These are phyloP conservation scores for Dromiciops gliroides DNA, from an alignment of 2,113 vertebrate species.

Conservation along the genomic window DNA sequence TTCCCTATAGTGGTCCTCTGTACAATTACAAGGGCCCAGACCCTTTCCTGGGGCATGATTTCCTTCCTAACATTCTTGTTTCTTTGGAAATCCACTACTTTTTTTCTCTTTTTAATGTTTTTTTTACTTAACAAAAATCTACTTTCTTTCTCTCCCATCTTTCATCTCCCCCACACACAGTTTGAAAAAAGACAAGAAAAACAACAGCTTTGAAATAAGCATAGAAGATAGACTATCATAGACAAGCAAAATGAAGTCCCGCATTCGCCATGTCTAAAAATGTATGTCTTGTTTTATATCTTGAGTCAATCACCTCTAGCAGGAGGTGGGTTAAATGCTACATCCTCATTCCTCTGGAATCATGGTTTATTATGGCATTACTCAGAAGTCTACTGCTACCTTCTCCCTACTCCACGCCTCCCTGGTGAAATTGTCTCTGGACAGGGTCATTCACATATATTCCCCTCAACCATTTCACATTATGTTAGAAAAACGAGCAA, in stretches of 20 bases:
- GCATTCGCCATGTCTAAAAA: background rate
- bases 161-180: background rate
- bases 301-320: background rate
- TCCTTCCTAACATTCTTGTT: background rate
- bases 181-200: background rate
- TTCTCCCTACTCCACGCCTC: background rate
- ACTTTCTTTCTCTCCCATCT: background rate
- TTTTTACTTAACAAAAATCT: background rate
- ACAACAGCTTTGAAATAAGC: background rate
- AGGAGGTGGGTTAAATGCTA: no score
- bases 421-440: background rate
- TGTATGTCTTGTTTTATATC: background rate
- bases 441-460: background rate
- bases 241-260: background rate
- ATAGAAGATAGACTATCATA: no score
- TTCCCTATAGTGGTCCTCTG: background rate
- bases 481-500: background rate
- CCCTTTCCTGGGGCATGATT: background rate
- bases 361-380: background rate
- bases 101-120: background rate
- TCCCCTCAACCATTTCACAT: background rate
- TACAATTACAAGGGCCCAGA: background rate
- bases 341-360: background rate
- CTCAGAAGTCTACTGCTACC: background rate
- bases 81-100: background rate